A percentile compares a stretch with the other conserved stretches of the same genome.
Evolutionary conservation across 2,113 vertebrate genomes (phyloP).

Genomic region (Oryzias melastigma): DNA sequence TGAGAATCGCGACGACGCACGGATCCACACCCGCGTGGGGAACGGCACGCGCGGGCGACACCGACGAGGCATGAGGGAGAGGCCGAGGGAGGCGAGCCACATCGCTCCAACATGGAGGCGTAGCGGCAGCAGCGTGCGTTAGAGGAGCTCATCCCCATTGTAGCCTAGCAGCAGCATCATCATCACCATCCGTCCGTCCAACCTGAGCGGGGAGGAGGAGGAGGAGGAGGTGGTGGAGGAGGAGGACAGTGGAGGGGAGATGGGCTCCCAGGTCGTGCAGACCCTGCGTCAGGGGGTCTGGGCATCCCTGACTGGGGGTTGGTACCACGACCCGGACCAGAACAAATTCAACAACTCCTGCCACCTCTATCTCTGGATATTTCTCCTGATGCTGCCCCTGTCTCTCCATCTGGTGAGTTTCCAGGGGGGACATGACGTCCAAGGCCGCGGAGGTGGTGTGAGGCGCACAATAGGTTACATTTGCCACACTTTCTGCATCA

Average conservation of each 20-base stretch:
- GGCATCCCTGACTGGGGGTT: conserved; percentile 94
- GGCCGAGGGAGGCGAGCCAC: conserved; percentile 25
- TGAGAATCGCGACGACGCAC: conserved; percentile 54
- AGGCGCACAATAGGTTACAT: conserved; percentile 18
- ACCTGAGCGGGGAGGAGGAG: conserved; percentile 45
- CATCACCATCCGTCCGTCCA: conserved; percentile 61
- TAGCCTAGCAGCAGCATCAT: conserved; percentile 63
- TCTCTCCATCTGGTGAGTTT: conserved; percentile 92
- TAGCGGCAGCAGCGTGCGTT: conserved; percentile 53
- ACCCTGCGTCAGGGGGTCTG: conserved; percentile 93
- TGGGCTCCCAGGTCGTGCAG: conserved; percentile 89
- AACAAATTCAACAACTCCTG: conserved; percentile 95
- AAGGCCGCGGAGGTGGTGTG: conserved; percentile 52
- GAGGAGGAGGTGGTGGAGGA: conserved; percentile 32
- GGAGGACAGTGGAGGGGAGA: conserved; percentile 59
- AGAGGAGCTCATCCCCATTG: conserved; percentile 59
- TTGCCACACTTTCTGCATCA: neutral
- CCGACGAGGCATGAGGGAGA: conserved; percentile 47
- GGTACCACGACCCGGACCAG: conserved; percentile 96
- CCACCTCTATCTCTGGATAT: conserved; percentile 96
- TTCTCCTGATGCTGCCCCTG: conserved; percentile 89
- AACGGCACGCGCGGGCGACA: conserved; percentile 20
- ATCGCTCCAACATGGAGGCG: conserved; percentile 70
- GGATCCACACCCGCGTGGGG: conserved; percentile 41
- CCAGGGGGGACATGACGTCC: conserved; percentile 34